Conservation (phyloP, 2,113 vertebrate species). For the Pachyramphus minor region DNA sequence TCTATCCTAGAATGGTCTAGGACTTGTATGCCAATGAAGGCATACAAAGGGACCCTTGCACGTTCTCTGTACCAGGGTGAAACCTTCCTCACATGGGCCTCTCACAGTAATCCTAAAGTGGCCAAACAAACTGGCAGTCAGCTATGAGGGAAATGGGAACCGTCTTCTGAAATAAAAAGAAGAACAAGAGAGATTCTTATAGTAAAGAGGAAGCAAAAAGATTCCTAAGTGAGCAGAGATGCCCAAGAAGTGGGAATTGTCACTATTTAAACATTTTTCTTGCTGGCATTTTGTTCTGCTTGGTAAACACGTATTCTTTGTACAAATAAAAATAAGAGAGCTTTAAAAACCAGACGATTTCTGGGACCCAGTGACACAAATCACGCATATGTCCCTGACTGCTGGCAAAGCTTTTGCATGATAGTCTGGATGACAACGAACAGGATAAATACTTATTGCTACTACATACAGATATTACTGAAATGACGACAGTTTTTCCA, state of each 20-base stretch:
- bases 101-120: background rate
- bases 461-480: background rate
- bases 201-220: background rate
- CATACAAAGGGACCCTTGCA: background rate
- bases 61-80: rapidly evolving
- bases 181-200: background rate
- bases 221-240: background rate
- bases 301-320: background rate
- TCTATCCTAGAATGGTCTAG: background rate
- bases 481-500: background rate
- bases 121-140: background rate
- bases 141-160: background rate
- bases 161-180: background rate
- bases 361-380: background rate
- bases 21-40: background rate
- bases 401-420: background rate
- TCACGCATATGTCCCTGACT: rapidly evolving
- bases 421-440: background rate
- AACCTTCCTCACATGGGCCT: background rate
- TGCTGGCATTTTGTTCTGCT: background rate
- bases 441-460: background rate
- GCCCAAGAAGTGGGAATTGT: background rate
- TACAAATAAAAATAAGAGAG: background rate
- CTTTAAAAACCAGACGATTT: background rate
- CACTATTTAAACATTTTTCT: background rate